Evolutionary conservation across 2,797 vertebrate genomes (phyloP).

Genomic region (Leptoclinus maculatus): DNA sequence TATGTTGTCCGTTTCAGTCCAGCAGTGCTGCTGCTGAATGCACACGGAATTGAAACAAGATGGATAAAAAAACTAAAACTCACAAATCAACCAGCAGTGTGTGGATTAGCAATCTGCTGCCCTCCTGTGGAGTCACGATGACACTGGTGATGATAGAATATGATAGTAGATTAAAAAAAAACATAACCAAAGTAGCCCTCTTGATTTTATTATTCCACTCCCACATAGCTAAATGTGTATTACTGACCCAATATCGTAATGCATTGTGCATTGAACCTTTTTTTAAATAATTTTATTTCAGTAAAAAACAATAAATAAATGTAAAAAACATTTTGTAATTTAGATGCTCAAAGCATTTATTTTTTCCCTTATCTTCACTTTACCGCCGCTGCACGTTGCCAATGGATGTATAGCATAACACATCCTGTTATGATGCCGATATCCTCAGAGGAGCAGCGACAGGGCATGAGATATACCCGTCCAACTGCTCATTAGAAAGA

Average conservation of each 20-base stretch:
- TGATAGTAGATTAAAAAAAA: not conserved
- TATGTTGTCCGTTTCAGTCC: slow-evolving; percentile 30
- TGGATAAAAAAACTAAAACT: slow-evolving; percentile 18
- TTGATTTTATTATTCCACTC: not conserved
- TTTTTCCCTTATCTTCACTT: not conserved
- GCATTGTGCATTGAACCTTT: not conserved
- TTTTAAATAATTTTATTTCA: not conserved
- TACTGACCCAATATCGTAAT: not conserved
- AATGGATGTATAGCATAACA: slow-evolving; percentile 42
- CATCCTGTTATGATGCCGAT: slow-evolving; percentile 64
- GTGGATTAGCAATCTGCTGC: slow-evolving; percentile 66
- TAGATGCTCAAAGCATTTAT: not conserved
- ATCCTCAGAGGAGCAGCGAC: slow-evolving; percentile 66
- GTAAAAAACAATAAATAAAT: not conserved
- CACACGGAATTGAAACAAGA: slow-evolving; percentile 67
- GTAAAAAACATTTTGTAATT: not conserved
- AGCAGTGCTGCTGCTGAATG: slow-evolving; percentile 41
- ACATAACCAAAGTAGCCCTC: not conserved
- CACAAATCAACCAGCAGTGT: slow-evolving; percentile 8
- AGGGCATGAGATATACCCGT: slow-evolving; percentile 60
- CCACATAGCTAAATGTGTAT: not conserved
- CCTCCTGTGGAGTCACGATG: slow-evolving; percentile 70
- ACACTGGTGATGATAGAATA: slow-evolving; percentile 15
- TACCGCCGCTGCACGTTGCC: not conserved
- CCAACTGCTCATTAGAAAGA: slow-evolving; percentile 75